Evolutionary conservation across 2,888 invertebrate species (phyloP).

Genomic region (Drosophila cognata): DNA sequence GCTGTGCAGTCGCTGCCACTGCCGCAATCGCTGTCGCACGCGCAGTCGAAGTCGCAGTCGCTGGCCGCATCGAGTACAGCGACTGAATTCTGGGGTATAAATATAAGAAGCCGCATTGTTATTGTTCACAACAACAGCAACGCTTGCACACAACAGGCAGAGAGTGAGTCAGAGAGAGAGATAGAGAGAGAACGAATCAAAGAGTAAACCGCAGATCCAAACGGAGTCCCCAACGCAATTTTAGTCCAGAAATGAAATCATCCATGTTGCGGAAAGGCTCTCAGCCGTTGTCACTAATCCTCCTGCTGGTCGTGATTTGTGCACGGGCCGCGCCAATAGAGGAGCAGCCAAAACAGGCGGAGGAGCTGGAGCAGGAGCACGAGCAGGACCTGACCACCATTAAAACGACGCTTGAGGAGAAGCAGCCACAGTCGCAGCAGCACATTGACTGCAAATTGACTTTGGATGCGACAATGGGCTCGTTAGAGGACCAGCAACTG

Average conservation of each 20-base stretch:
- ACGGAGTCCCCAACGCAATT: slow-evolving; percentile 45
- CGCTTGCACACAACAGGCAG: background rate
- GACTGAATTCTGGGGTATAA: slow-evolving; percentile 53
- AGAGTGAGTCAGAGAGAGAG: background rate
- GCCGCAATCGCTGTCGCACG: slow-evolving; percentile 2
- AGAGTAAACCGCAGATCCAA: slow-evolving; percentile 8
- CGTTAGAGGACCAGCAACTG: slow-evolving; percentile 62
- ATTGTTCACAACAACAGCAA: slow-evolving; percentile 40
- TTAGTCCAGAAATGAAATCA: slow-evolving; percentile 59
- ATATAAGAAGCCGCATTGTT: slow-evolving; percentile 55
- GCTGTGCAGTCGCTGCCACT: slow-evolving; percentile 21
- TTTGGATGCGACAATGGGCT: slow-evolving; percentile 79
- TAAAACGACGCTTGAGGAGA: slow-evolving; percentile 22
- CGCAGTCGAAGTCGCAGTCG: slow-evolving; percentile 1
- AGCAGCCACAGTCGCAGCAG: slow-evolving; percentile 9
- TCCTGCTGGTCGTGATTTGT: slow-evolving; percentile 53
- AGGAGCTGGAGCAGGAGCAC: background rate
- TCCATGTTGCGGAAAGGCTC: slow-evolving; percentile 46
- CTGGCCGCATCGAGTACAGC: background rate
- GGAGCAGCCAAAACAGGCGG: background rate
- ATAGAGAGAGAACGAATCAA: slow-evolving; percentile 8
- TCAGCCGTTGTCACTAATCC: slow-evolving; percentile 62
- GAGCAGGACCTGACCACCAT: slow-evolving; percentile 15
- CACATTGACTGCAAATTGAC: slow-evolving; percentile 75
- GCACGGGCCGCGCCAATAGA: slow-evolving; percentile 41